These are phyloP conservation scores for Corydoras maculifer DNA, from an alignment of 2,113 vertebrate genomes.

Conservation along the genomic window DNA sequence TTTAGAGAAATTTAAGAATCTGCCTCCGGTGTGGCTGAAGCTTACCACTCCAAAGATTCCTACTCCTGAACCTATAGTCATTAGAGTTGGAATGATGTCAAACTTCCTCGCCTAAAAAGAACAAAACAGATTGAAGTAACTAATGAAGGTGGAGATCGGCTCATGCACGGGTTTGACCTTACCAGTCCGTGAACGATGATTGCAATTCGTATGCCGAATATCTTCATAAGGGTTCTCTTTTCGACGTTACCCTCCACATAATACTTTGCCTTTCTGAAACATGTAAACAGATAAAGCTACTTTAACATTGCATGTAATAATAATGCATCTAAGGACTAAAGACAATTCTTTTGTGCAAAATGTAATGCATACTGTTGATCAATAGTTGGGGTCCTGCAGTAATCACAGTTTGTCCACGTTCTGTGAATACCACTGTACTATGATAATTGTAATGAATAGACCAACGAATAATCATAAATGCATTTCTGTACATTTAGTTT, in stretches of 20 bases:
- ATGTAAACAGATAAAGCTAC: neutral
- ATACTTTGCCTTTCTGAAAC: constrained; percentile 77
- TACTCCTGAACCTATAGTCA: constrained; percentile 91
- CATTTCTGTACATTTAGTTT: no score
- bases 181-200: constrained; percentile 88
- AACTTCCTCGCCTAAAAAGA: constrained; percentile 84
- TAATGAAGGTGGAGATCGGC: neutral
- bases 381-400: neutral
- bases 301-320: no score
- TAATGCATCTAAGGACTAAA: neutral
- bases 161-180: constrained; percentile 24
- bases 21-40: constrained; percentile 29
- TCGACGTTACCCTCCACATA: constrained; percentile 65
- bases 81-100: constrained; percentile 93
- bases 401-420: no score
- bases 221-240: constrained; percentile 82
- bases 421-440: no score
- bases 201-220: constrained; percentile 87
- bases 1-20: constrained; percentile 2
- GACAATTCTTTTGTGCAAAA: neutral
- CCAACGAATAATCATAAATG: no score
- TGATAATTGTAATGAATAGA: no score
- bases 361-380: neutral
- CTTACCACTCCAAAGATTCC: constrained; percentile 97
- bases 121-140: neutral